Base-by-base conservation (phyloP, 1,140 invertebrate genomes). In the Diabrotica undecimpunctata region DNA sequence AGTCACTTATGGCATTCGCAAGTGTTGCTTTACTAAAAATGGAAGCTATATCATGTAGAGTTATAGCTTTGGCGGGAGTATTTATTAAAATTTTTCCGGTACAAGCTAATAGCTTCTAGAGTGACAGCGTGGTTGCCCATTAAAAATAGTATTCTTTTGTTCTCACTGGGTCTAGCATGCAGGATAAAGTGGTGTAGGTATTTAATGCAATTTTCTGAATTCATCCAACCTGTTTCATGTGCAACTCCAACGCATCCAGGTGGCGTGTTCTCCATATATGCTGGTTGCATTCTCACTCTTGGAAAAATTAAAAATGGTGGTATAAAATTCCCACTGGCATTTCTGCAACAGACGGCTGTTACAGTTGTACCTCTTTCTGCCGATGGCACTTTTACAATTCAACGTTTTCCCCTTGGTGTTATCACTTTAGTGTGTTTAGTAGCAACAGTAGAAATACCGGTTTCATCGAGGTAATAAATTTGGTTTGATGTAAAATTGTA, bases 381-480 rank as follows among this genome's bases (percentile, higher is more conserved):
- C n/a, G n/a, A n/a, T n/a, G n/a, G n/a, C n/a, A n/a, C n/a, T n/a
- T n/a, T n/a, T n/a, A n/a, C n/a, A n/a, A n/a, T n/a, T n/a, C n/a
- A n/a, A n/a, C n/a, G n/a, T n/a, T n/a, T n/a, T n/a, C n/a, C n/a
- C n/a, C n/a, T n/a, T n/a, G 66, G 63, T 5, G 61, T 64, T 37
- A 68, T 52, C 11, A 81, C 57, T 55, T 70, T 68, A 0, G 78
- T 76, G 25, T 77, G 54, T 67, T 77, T 81, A 50, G 75, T 77
- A 67, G 77, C 79, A 5, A 82, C 76, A 36, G 75, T 79, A 6
- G 74, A 64, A 5, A 81, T 72, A 56, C 78, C 78, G 62, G 78
- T 79, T 76, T 82, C 79, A 65, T 83, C 81, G 12, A 77, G 68
- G 62, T 81, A 80, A 65, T 65, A 77, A 52, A 76, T 71, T 25